Conservation (phyloP, 2,888 invertebrate species). For the Cremastobaeus sp. region DNA sequence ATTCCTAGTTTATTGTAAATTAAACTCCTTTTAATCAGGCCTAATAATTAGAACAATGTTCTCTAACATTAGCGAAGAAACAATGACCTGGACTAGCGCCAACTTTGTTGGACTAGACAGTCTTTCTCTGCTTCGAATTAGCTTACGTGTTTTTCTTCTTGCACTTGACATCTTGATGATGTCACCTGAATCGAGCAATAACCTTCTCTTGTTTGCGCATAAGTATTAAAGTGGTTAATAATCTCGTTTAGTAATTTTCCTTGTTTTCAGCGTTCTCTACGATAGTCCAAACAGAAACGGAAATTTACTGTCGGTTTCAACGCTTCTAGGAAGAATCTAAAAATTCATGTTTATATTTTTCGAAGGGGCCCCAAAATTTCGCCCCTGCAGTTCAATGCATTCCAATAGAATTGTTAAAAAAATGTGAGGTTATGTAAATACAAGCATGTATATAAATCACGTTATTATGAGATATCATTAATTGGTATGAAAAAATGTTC, state of each 20-base stretch:
- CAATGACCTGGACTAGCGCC: slow-evolving; percentile 43
- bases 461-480: neutral
- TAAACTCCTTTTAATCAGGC: slow-evolving; percentile 4
- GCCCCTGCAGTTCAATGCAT: no score
- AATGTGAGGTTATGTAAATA: no score
- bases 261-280: no score
- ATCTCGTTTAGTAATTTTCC: neutral
- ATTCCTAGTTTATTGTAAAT: neutral
- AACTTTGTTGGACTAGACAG: slow-evolving; percentile 29
- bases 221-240: neutral
- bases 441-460: neutral
- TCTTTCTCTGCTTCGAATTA: slow-evolving; percentile 36
- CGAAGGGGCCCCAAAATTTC: no score
- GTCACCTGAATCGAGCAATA: slow-evolving; percentile 21
- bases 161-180: slow-evolving; percentile 43
- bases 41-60: slow-evolving; percentile 32
- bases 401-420: no score
- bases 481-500: neutral
- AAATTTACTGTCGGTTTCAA: no score
- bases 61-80: slow-evolving; percentile 22
- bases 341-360: no score
- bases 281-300: no score
- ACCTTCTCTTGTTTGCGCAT: slow-evolving; percentile 2
- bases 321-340: no score
- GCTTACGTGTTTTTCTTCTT: slow-evolving; percentile 36